Evolutionary conservation across 2,797 vertebrate species (phyloP).

Genomic region (Pteropus rufus): DNA sequence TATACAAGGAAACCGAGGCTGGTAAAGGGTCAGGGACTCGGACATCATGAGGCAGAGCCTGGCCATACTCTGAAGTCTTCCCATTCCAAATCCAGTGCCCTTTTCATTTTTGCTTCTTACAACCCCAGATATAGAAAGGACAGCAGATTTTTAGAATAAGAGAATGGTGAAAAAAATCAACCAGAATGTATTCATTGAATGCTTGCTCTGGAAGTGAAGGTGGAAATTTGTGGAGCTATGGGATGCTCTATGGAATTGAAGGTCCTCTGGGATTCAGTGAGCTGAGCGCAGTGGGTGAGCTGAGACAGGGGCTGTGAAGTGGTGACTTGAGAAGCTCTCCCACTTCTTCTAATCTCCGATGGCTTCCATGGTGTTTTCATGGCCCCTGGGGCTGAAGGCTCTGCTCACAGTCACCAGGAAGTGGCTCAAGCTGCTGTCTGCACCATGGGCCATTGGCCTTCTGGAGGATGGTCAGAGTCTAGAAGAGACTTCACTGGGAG

Average conservation of each 20-base stretch:
- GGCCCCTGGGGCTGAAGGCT: neutral
- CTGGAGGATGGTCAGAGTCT: neutral
- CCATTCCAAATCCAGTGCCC: neutral
- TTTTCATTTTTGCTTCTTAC: neutral
- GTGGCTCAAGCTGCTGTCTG: neutral
- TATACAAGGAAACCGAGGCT: too few relatives aligned
- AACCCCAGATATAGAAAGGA: neutral
- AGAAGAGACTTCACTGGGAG: neutral
- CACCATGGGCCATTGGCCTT: neutral
- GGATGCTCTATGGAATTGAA: neutral
- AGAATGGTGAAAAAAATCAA: neutral
- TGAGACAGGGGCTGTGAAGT: neutral
- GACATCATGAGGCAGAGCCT: neutral
- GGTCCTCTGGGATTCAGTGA: neutral
- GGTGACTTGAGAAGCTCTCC: neutral
- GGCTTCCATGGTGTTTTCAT: neutral
- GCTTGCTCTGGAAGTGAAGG: neutral
- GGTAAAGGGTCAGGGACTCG: neutral
- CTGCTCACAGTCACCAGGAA: neutral
- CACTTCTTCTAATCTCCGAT: neutral
- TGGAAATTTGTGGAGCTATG: neutral
- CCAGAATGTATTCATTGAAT: too few relatives aligned
- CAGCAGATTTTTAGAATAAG: neutral
- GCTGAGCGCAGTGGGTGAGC: neutral
- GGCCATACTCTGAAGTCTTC: neutral